These are phyloP conservation scores for Ctena decussata DNA, from an alignment of 2,888 invertebrate species.

Conservation along the genomic window DNA sequence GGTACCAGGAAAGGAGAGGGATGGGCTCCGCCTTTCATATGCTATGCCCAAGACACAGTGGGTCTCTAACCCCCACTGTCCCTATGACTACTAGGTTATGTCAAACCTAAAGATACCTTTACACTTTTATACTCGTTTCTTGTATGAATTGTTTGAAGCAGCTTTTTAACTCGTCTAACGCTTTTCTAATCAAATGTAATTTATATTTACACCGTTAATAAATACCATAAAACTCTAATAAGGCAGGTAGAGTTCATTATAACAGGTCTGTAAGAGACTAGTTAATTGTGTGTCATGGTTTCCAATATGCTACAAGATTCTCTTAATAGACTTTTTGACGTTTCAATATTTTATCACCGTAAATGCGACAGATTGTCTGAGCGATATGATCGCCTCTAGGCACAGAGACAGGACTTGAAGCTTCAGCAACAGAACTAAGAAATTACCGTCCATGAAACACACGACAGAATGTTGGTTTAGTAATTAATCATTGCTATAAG, in stretches of 20 bases:
- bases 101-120: too few relatives aligned
- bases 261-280: not conserved
- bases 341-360: not conserved
- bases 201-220: not conserved
- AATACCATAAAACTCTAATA: not conserved
- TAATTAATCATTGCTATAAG: not conserved
- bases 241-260: constrained; percentile 4
- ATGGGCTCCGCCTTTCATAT: too few relatives aligned
- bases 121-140: too few relatives aligned
- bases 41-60: too few relatives aligned
- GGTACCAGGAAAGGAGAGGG: too few relatives aligned
- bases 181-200: too few relatives aligned
- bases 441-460: not conserved
- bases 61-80: too few relatives aligned
- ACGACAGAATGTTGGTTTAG: not conserved
- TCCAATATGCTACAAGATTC: constrained; percentile 1
- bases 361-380: not conserved
- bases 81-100: too few relatives aligned
- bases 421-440: not conserved
- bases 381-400: not conserved
- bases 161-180: too few relatives aligned
- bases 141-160: too few relatives aligned
- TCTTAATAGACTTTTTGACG: not conserved
- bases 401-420: not conserved
- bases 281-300: not conserved